Conservation (phyloP, 1,140 invertebrate genomes). For the Sycobia sp. region DNA sequence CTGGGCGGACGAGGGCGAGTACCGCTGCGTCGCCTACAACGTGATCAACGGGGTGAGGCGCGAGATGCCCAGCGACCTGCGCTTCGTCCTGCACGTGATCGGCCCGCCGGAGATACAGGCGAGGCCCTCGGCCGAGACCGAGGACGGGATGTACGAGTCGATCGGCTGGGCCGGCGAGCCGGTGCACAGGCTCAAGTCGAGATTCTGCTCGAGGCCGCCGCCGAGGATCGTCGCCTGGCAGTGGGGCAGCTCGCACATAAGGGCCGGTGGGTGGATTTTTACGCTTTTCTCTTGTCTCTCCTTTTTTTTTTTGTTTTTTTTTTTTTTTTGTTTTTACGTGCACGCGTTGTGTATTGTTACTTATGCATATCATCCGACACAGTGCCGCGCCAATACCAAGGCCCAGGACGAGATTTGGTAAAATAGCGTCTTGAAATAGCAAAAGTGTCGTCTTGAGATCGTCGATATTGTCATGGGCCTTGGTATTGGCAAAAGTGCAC, state of each 20-base stretch:
- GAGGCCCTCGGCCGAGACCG: slow-evolving; percentile 41
- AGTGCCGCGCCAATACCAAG: too few species aligned
- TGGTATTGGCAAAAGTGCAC: too few species aligned
- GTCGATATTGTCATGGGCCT: too few species aligned
- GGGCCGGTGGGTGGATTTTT: slow-evolving; percentile 51
- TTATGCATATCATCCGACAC: too few species aligned
- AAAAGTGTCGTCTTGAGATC: too few species aligned
- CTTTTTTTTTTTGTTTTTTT: too few species aligned
- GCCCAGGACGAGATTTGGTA: too few species aligned
- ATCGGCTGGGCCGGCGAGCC: slow-evolving; percentile 55
- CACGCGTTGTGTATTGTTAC: too few species aligned
- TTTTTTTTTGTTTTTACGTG: too few species aligned
- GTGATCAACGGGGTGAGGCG: slow-evolving; percentile 54
- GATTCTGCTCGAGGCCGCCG: slow-evolving; percentile 57
- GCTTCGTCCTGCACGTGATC: slow-evolving; percentile 53
- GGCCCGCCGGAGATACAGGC: slow-evolving; percentile 58
- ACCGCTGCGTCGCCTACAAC: slow-evolving; percentile 56
- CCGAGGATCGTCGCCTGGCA: slow-evolving; percentile 57
- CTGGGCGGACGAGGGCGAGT: slow-evolving; percentile 59
- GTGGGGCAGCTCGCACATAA: slow-evolving; percentile 58
- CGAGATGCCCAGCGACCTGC: slow-evolving; percentile 51
- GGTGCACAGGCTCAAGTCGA: slow-evolving; percentile 51
- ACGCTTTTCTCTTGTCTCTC: too few species aligned
- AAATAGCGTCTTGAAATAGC: too few species aligned
- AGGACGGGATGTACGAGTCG: slow-evolving; percentile 50